A percentile compares a stretch with the other conserved stretches of the same genome.
phyloP scores from a whole-genome alignment of 2,888 invertebrate species.

The Drosophila atripex region DNA sequence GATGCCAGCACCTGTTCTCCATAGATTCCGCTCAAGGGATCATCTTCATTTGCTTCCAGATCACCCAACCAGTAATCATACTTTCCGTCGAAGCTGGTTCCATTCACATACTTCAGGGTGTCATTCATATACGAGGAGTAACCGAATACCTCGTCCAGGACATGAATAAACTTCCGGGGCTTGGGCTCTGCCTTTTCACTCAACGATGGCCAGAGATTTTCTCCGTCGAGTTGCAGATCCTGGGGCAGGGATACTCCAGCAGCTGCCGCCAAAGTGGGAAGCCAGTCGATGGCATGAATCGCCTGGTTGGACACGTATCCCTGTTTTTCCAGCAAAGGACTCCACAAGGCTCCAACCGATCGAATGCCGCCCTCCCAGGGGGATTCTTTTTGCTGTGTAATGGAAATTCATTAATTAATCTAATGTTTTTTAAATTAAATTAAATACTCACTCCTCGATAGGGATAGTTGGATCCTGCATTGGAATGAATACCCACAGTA shows the following conservation, averaged over 20 bases:
- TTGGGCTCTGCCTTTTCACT: conserved; percentile 82
- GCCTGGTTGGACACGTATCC: conserved; percentile 87
- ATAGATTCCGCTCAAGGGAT: conserved; percentile 72
- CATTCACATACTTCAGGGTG: conserved; percentile 81
- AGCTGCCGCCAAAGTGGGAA: conserved; percentile 88
- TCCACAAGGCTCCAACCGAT: conserved; percentile 91
- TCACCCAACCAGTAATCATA: conserved; percentile 81
- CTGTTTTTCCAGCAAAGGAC: conserved; percentile 85
- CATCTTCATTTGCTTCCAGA: conserved; percentile 56
- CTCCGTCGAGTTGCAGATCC: conserved; percentile 86
- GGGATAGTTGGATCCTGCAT: conserved; percentile 92
- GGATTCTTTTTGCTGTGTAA: conserved; percentile 88
- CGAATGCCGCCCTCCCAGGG: conserved; percentile 94
- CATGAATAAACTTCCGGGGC: conserved; percentile 85
- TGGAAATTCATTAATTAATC: background rate
- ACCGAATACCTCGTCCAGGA: conserved; percentile 87
- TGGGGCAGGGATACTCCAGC: conserved; percentile 71
- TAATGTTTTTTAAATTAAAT: background rate
- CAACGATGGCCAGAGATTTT: conserved; percentile 88
- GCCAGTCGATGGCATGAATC: conserved; percentile 93
- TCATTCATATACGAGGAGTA: conserved; percentile 79
- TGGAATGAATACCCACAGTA: conserved; percentile 88
- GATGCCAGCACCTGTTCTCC: conserved; percentile 71
- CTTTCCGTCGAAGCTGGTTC: conserved; percentile 66
- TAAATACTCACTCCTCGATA: conserved; percentile 87